These are phyloP conservation scores for Drosophila cardini DNA, from an alignment of 1,140 invertebrate genomes.

Conservation along the genomic window DNA sequence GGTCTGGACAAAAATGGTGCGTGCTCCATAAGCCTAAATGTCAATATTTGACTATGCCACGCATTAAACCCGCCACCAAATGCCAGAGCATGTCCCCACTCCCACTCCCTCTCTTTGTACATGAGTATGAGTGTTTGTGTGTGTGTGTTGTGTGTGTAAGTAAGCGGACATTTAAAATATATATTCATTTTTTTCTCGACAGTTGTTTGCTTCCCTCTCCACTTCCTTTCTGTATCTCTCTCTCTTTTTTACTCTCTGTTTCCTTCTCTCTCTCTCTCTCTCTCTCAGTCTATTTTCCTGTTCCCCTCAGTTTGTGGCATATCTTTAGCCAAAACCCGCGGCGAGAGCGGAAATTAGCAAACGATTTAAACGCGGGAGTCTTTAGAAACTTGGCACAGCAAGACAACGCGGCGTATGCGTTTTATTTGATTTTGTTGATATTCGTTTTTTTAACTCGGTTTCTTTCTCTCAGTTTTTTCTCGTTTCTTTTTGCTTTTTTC, in stretches of 20 bases:
- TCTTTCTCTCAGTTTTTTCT: background rate
- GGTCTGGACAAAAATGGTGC: conserved; percentile 60
- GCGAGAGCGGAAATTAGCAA: conserved; percentile 78
- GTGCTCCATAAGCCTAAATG: conserved; percentile 77
- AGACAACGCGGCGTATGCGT: conserved; percentile 62
- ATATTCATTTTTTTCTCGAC: conserved; percentile 32
- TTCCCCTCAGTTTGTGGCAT: conserved; percentile 37
- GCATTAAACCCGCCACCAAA: conserved; percentile 61
- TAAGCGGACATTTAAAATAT: conserved; percentile 65
- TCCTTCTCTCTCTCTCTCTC: background rate
- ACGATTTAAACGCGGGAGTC: conserved; percentile 63
- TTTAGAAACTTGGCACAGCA: conserved; percentile 17
- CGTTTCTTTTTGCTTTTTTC: conserved; percentile 8
- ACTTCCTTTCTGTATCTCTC: background rate
- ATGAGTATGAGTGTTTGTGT: background rate
- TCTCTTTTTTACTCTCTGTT: background rate
- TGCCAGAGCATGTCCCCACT: conserved; percentile 65
- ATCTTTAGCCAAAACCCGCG: conserved; percentile 54
- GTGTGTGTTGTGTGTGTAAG: conserved; percentile 16
- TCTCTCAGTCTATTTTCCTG: too few species aligned
- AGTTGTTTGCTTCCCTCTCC: conserved; percentile 38
- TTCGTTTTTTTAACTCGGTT: conserved; percentile 3
- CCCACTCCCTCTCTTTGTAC: too few species aligned
- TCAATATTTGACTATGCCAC: conserved; percentile 78
- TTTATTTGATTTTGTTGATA: conserved; percentile 69